phyloP scores from a whole-genome alignment of 2,888 invertebrate genomes.

The Acrobasis repandana region DNA sequence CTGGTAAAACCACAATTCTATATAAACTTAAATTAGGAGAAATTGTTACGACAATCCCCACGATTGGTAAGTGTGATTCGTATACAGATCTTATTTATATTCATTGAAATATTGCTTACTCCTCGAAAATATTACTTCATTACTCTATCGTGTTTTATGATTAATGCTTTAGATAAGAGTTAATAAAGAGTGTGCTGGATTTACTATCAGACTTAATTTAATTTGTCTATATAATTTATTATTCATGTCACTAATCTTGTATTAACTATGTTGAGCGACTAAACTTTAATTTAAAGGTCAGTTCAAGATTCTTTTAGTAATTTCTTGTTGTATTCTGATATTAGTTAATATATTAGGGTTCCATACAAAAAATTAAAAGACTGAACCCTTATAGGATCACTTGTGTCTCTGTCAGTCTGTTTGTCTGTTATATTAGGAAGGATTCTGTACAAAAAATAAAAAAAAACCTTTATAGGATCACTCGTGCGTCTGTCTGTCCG shows the following conservation, averaged over 20 bases:
- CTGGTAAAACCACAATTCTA: conserved; percentile 99
- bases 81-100: background rate
- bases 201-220: background rate
- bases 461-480: too few relatives aligned
- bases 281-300: background rate
- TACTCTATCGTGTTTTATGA: conserved; percentile 4
- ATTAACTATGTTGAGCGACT: conserved; percentile 11
- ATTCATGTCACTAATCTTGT: conserved; percentile 3
- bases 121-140: background rate
- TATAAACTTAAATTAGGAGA: conserved; percentile 99
- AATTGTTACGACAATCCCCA: conserved; percentile 99
- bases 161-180: background rate
- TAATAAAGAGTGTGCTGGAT: background rate
- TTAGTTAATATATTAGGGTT: too few relatives aligned
- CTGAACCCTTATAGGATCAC: too few relatives aligned
- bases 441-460: too few relatives aligned
- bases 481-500: too few relatives aligned
- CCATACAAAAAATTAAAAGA: too few relatives aligned
- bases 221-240: background rate
- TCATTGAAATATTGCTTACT: background rate
- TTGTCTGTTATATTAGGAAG: too few relatives aligned
- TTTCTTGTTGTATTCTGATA: too few relatives aligned
- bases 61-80: conserved; percentile 91
- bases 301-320: too few relatives aligned
- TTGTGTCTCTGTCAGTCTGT: too few relatives aligned